phyloP scores from a whole-genome alignment of 2,797 vertebrate species.

The Lindbergichthys nudifrons region DNA sequence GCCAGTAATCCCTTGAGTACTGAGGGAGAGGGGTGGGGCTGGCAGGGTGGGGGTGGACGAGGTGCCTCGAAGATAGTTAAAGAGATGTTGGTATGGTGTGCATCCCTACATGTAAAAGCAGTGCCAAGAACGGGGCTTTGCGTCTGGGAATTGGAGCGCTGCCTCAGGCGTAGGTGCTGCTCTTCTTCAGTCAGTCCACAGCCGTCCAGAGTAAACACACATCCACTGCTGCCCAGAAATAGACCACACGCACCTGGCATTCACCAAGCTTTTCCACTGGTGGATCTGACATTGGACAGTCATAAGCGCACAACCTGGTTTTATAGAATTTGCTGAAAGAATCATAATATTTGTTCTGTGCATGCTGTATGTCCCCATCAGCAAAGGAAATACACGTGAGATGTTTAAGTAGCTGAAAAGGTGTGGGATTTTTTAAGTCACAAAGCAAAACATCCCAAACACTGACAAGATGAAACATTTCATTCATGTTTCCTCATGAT shows the following conservation, averaged over 20 bases:
- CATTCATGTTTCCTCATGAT: neutral
- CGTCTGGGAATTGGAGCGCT: slow-evolving; percentile 36
- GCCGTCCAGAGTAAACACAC: slow-evolving; percentile 62
- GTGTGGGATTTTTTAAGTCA: neutral
- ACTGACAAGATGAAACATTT: neutral
- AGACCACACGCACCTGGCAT: slow-evolving; percentile 61
- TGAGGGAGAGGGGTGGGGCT: slow-evolving; percentile 65
- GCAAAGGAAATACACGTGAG: neutral
- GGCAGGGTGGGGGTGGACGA: slow-evolving; percentile 50
- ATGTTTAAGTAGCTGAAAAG: neutral
- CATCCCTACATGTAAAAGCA: slow-evolving; percentile 53
- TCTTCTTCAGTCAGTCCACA: slow-evolving; percentile 31
- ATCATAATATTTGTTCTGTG: neutral
- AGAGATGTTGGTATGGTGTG: slow-evolving; percentile 42
- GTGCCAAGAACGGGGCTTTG: slow-evolving; percentile 53
- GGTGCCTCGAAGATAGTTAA: slow-evolving; percentile 46
- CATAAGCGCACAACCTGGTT: slow-evolving; percentile 21
- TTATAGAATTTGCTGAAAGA: slow-evolving; percentile 4
- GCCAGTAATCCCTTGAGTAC: slow-evolving; percentile 80
- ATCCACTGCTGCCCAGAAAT: slow-evolving; percentile 54
- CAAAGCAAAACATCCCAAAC: neutral
- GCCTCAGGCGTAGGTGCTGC: slow-evolving; percentile 31
- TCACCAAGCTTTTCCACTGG: slow-evolving; percentile 52
- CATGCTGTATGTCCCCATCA: neutral
- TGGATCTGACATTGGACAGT: slow-evolving; percentile 32